Evolutionary conservation across 2,113 vertebrate genomes (phyloP), one percentile per base, ranked within the genome.

Genomic region (Sebastes fasciatus): DNA sequence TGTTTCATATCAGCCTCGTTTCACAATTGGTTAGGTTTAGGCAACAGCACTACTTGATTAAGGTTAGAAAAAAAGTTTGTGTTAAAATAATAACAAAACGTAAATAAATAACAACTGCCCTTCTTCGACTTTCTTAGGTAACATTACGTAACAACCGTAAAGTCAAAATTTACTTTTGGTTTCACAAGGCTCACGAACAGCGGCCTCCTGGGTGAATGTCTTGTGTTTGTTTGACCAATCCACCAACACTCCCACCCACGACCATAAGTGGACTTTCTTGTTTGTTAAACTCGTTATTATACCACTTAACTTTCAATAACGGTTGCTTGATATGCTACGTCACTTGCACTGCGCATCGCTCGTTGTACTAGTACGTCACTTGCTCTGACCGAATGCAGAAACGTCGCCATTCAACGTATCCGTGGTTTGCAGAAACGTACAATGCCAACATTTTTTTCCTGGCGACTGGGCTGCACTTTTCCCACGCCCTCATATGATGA

Each of bases 401-500:
- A 19, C 52, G 7, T 19, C 52, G 17, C 7, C 52, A 19, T 55
- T 55, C 6, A n/a, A 14, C 48, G 48, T 14, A 49, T 49, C 13
- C 48, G 12, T 49, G 48, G 48, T 49, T 49, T 13, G 48, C 52
- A 54, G 52, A 19, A 54, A 19, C 2, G 52, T 49, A 54, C 16
- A 54, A 54, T 54, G 54, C n/a, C 8, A 55, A 21, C 19, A n/a
- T n/a, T 55, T 4, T 4, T 3, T 55, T 55, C 54, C 54, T 54
- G 52, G 17, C 17, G 19, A 55, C 52, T n/a, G 52, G 52, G 52
- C n/a, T n/a, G 52, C 17, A 21, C 54, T 23, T 78, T 86, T 66
- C 49, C 61, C 54, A 43, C 71, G 26, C 64, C 46, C 57, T 62
- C 12, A 17, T 34, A 73, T 51, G 62, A 34, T 89, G 61, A 85